Evolutionary conservation across 1,140 invertebrate genomes (phyloP).

Genomic region (Psilanteris sp.): DNA sequence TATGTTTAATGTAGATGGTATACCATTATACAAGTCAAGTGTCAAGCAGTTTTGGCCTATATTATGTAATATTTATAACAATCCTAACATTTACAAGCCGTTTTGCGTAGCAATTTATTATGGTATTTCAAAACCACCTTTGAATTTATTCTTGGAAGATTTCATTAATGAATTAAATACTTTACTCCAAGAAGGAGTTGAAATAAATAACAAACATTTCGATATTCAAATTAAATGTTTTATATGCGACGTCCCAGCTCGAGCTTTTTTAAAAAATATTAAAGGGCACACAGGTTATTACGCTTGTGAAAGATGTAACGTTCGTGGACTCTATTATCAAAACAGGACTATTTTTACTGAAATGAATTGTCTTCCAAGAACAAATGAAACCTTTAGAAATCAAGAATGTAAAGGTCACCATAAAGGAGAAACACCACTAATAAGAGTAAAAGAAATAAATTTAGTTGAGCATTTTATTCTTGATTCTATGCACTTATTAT

Average conservation of each 20-base stretch:
- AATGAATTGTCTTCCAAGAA: no score
- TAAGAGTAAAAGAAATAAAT: no score
- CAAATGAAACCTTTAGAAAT: no score
- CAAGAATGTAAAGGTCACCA: no score
- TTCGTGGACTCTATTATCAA: no score
- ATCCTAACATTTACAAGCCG: constrained; percentile 18
- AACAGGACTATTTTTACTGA: no score
- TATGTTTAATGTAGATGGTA: constrained; percentile 26
- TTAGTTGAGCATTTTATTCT: no score
- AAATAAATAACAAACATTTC: background rate
- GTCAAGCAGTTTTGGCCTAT: constrained; percentile 49
- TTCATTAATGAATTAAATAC: constrained; percentile 29
- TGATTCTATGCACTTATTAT: no score
- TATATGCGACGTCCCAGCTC: constrained; percentile 22
- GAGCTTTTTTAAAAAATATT: background rate
- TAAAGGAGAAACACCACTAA: no score
- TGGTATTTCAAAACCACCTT: constrained; percentile 15
- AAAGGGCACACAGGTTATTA: no score
- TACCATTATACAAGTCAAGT: constrained; percentile 39
- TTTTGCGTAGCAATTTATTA: constrained; percentile 34
- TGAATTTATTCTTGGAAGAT: constrained; percentile 7
- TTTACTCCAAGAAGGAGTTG: constrained; percentile 10
- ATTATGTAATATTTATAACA: constrained; percentile 23
- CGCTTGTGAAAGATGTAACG: no score
- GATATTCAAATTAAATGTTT: constrained; percentile 12